Percentiles rank a stretch among this genome's conserved stretches.
phyloP scores from a whole-genome alignment of 2,888 invertebrate genomes.

The Calliopum simillimum region DNA sequence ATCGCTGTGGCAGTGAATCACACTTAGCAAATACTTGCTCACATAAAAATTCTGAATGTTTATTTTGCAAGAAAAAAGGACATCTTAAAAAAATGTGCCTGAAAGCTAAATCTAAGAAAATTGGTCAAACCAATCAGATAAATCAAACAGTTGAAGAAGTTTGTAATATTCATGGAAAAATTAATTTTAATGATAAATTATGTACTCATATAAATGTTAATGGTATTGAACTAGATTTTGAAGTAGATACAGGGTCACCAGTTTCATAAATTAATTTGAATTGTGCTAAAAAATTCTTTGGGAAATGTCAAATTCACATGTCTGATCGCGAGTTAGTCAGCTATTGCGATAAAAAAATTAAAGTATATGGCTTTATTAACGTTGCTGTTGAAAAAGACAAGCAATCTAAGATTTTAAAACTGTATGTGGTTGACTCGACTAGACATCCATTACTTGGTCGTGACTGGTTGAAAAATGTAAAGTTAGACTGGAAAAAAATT shows the following conservation, averaged over 20 bases:
- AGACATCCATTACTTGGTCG: no score
- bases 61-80: slow-evolving; percentile 7
- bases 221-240: neutral
- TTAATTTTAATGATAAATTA: neutral
- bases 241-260: slow-evolving; percentile 30
- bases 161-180: neutral
- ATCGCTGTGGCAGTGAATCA: neutral
- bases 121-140: neutral
- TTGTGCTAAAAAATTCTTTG: neutral
- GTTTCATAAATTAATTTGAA: slow-evolving; percentile 7
- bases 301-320: neutral
- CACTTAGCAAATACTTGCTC: neutral
- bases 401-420: no score
- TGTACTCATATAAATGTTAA: neutral
- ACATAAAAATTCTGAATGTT: neutral
- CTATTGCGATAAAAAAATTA: neutral
- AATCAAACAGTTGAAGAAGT: neutral
- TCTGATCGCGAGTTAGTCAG: neutral
- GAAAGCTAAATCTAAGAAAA: neutral
- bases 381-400: neutral
- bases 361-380: neutral
- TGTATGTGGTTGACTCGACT: no score
- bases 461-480: no score
- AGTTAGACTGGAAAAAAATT: no score
- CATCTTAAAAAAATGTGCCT: neutral